Percentiles rank a stretch among this genome's conserved stretches.
Evolutionary conservation across 2,797 vertebrate genomes (phyloP).

Genomic region (Chiloscyllium punctatum): DNA sequence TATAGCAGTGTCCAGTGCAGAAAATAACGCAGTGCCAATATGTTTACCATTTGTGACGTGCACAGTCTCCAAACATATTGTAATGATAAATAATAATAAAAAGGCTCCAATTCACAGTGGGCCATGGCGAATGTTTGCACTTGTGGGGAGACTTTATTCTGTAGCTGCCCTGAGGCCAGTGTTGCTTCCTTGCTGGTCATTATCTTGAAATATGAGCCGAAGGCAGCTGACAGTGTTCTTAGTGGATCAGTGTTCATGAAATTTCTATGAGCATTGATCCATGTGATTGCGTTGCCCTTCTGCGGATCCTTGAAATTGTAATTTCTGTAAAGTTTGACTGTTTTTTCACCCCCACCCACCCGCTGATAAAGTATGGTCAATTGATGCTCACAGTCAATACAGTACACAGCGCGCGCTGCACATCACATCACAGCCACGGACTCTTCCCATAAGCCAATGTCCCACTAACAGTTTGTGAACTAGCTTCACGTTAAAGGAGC

Average conservation of each 20-base stretch:
- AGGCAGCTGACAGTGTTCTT: constrained; percentile 47
- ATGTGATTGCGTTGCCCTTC: constrained; percentile 59
- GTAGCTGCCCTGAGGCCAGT: constrained; percentile 43
- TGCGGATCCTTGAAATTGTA: constrained; percentile 58
- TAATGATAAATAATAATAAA: constrained; percentile 46
- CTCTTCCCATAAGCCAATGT: background rate
- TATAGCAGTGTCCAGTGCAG: background rate
- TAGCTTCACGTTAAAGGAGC: background rate
- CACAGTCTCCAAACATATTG: constrained; percentile 44
- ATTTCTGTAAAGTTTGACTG: constrained; percentile 40
- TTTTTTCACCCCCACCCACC: background rate
- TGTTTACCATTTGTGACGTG: background rate
- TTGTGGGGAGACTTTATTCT: constrained; percentile 37
- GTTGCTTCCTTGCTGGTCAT: constrained; percentile 56
- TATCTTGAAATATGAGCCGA: constrained; percentile 71
- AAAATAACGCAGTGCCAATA: no score
- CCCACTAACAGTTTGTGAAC: background rate
- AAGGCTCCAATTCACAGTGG: constrained; percentile 43
- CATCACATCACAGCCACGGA: background rate
- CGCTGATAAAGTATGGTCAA: background rate
- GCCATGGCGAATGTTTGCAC: constrained; percentile 42
- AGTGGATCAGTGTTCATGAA: constrained; percentile 69
- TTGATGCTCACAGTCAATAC: background rate
- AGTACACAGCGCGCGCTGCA: background rate
- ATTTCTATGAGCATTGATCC: constrained; percentile 73